Base-by-base conservation (phyloP, 2,888 invertebrate species). In the Ophion ventricosus region DNA sequence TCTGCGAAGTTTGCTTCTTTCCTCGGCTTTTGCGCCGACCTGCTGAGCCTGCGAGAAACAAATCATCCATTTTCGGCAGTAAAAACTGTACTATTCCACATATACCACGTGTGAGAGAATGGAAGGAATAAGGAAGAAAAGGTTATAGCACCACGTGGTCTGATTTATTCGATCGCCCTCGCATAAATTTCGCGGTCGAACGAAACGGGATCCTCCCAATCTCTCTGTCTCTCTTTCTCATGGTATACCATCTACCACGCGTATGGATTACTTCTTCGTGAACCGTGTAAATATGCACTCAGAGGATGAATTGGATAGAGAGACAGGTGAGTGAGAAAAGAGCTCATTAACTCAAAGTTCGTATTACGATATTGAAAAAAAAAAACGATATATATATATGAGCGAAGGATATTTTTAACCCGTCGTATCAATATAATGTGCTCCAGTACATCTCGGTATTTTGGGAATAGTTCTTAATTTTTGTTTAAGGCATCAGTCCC, bases 51-150 rank as follows among this genome's bases (percentile, higher is more conserved):
- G 83, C 84, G 88, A 88, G n/a, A 86, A 89, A 88, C 90, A 88
- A 90, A 90, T 89, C 89, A 87, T 89, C 87, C 88, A 88, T 87
- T 89, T 90, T 90, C 87, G 88, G 87, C 87, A 87, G 88, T 90
- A 89, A 90, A 90, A 85, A 85, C 49, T 49, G 83, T 84, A 67
- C 88, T 78, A 82, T 86, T 87, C 79, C 85, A 64, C 43, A 70
- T 70, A 81, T 76, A 72, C 69, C 70, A 57, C 79, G 77, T 64
- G 76, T 20, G 57, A 78, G 82, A 84, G 73, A 84, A 79, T 72
- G 54, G 77, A 74, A 29, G 70, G 76, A 80, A 82, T 35, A 79
- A 86, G 80, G 80, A 84, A 79, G 78, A 77, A 80, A 81, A 66
- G 74, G 75, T 69, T 75, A 79, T 79, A 66, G 64, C 73, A 67